phyloP scores from a whole-genome alignment of 2,113 vertebrate species.

The Heliornis fulica region DNA sequence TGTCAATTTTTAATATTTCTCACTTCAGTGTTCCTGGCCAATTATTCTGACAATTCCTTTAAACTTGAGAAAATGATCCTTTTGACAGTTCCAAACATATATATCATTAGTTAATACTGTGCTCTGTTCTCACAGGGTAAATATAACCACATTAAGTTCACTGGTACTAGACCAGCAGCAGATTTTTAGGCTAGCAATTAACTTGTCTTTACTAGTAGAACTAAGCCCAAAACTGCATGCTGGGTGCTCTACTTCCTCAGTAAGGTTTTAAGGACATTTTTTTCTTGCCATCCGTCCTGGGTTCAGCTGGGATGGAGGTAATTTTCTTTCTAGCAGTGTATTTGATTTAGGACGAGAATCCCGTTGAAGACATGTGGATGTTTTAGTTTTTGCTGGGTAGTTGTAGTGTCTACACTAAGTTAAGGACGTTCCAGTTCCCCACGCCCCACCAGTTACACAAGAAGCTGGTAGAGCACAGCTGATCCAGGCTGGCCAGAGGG shows the following conservation, averaged over 20 bases:
- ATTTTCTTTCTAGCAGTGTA: too few species aligned
- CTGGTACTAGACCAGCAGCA: neutral
- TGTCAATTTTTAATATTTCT: neutral
- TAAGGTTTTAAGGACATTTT: neutral
- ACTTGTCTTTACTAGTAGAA: neutral
- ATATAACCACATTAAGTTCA: neutral
- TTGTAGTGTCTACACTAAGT: too few species aligned
- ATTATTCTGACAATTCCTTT: neutral
- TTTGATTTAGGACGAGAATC: too few species aligned
- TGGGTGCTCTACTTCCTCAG: neutral
- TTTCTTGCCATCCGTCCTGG: neutral
- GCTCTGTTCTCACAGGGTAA: neutral
- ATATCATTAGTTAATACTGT: neutral
- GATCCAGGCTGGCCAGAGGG: too few species aligned
- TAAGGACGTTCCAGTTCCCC: too few species aligned
- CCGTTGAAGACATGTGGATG: too few species aligned
- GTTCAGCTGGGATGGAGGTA: too few species aligned
- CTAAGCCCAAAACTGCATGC: neutral
- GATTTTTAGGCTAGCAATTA: slow-evolving; percentile 20
- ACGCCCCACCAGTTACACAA: too few species aligned
- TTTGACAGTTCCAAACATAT: neutral
- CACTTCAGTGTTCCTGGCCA: neutral
- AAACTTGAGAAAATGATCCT: neutral
- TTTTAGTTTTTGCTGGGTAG: too few species aligned
- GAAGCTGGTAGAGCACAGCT: too few species aligned